phyloP scores from a whole-genome alignment of 92 coral and sea anemone genomes.

The Palythoa grandiflora region DNA sequence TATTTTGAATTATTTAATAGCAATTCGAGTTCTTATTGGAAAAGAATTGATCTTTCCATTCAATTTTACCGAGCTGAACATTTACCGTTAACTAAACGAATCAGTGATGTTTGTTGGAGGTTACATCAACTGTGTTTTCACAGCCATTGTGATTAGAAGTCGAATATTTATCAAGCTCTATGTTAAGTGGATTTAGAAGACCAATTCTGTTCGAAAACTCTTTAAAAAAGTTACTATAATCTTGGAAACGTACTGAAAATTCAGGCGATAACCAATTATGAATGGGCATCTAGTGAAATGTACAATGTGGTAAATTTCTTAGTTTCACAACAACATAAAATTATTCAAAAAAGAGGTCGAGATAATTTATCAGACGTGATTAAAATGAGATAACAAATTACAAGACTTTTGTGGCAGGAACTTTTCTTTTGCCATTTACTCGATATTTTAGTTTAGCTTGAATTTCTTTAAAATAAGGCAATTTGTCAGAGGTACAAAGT shows the following conservation, averaged over 20 bases:
- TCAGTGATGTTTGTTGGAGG: constrained; percentile 27
- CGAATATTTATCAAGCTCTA: constrained; percentile 41
- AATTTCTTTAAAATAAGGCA: not conserved
- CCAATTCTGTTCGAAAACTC: not conserved
- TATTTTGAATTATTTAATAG: constrained; percentile 77
- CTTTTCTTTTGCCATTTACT: not conserved
- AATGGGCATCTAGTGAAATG: constrained; percentile 13
- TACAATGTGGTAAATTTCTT: constrained; percentile 1
- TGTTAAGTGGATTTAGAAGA: not conserved
- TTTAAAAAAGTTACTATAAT: not conserved
- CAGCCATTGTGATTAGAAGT: constrained; percentile 37
- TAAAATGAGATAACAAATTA: constrained; percentile 48
- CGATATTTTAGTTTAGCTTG: not conserved
- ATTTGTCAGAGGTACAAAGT: not conserved
- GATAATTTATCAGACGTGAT: constrained; percentile 43
- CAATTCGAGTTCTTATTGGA: constrained; percentile 59
- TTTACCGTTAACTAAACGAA: constrained; percentile 13
- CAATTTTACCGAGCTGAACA: constrained; percentile 36
- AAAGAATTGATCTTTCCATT: constrained; percentile 77
- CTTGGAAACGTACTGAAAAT: not conserved
- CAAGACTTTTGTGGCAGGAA: not conserved
- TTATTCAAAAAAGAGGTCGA: constrained; percentile 10
- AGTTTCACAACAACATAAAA: constrained; percentile 58
- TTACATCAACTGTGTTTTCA: constrained; percentile 50
- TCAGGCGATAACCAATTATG: not conserved